These are phyloP conservation scores for Ceratosolen solmsi DNA, from an alignment of 1,140 invertebrate species.

Conservation along the genomic window DNA sequence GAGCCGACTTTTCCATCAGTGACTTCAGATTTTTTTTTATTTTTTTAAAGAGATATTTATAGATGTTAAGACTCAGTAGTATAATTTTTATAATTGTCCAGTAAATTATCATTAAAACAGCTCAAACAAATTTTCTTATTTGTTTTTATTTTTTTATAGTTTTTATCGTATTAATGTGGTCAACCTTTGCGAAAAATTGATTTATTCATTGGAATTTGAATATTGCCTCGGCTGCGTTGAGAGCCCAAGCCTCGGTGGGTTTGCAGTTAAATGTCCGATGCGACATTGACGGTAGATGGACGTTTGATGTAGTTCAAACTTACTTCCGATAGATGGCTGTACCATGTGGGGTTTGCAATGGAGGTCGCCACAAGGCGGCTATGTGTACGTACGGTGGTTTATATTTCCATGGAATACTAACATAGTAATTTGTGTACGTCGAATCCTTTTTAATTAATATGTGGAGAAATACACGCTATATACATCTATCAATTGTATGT, in stretches of 20 bases:
- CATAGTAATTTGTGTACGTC: too few species aligned
- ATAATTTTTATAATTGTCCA: conserved; percentile 47
- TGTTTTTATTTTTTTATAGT: conserved; percentile 35
- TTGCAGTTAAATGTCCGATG: too few species aligned
- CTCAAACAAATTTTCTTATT: conserved; percentile 35
- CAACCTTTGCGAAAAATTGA: not conserved
- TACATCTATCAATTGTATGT: too few species aligned
- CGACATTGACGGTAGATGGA: conserved; percentile 26
- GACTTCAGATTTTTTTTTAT: conserved; percentile 35
- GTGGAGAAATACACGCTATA: too few species aligned
- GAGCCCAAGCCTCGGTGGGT: too few species aligned
- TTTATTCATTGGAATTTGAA: not conserved
- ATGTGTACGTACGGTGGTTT: not conserved
- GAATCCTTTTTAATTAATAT: too few species aligned
- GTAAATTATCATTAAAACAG: conserved; percentile 46
- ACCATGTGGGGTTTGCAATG: not conserved
- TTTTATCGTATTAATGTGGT: too few species aligned
- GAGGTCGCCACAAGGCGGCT: too few species aligned
- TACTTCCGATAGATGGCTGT: conserved; percentile 43
- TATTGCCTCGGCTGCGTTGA: too few species aligned
- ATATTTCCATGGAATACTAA: not conserved
- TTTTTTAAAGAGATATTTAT: conserved; percentile 37
- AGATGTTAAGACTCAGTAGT: conserved; percentile 39
- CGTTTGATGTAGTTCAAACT: not conserved
- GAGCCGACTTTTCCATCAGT: conserved; percentile 16